These are phyloP conservation scores for Pristionchus fissidentatus DNA, from an alignment of 2,888 invertebrate species.

Conservation along the genomic window DNA sequence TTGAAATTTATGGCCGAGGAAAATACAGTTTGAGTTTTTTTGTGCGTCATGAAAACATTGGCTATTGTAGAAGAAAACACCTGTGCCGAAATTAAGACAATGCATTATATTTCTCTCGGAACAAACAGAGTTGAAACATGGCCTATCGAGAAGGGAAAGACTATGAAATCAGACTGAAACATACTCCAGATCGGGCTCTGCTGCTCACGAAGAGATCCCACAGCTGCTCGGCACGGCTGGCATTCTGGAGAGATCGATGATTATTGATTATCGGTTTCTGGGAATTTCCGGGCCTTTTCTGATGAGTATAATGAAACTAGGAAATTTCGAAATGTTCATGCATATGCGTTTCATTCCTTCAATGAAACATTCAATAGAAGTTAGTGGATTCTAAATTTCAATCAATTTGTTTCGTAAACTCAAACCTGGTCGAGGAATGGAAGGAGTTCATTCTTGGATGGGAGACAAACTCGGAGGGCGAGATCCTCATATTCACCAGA, in stretches of 20 bases:
- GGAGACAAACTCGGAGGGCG: conserved; percentile 73
- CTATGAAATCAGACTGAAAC: background rate
- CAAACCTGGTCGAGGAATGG: conserved; percentile 73
- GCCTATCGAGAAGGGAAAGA: too few relatives aligned
- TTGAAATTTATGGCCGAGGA: background rate
- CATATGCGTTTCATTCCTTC: background rate
- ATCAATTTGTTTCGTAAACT: background rate
- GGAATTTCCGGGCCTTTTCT: too few relatives aligned
- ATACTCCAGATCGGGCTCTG: conserved; percentile 68
- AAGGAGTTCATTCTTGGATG: conserved; percentile 73
- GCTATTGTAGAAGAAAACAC: too few relatives aligned
- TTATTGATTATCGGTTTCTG: too few relatives aligned
- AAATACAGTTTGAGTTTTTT: background rate
- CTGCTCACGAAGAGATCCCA: conserved; percentile 75
- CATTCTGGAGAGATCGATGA: conserved; percentile 59
- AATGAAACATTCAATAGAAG: background rate
- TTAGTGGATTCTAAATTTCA: too few relatives aligned
- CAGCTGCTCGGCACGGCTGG: conserved; percentile 72
- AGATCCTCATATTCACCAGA: conserved; percentile 73
- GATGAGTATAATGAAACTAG: too few relatives aligned
- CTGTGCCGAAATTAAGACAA: too few relatives aligned
- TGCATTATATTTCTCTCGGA: too few relatives aligned
- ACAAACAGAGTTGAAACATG: too few relatives aligned
- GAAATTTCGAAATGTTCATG: too few relatives aligned
- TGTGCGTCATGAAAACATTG: background rate